phyloP scores from a whole-genome alignment of 1,140 invertebrate species.

The Calephelis virginiensis region DNA sequence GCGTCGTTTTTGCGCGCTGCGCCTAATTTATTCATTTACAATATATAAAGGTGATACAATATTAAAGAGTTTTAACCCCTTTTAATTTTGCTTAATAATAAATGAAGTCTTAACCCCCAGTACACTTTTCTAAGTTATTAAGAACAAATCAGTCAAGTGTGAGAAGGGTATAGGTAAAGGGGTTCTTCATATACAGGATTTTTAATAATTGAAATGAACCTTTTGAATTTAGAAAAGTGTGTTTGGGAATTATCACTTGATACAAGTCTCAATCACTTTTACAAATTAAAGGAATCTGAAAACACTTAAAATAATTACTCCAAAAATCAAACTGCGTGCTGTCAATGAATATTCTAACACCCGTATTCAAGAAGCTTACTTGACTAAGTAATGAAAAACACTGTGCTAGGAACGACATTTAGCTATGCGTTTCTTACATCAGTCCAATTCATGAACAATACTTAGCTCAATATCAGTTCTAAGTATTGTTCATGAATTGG shows the following conservation, averaged over 20 bases:
- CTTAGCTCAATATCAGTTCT: too few relatives aligned
- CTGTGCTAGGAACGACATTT: too few relatives aligned
- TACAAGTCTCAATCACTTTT: not conserved
- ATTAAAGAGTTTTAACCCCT: slow-evolving; percentile 24
- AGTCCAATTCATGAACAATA: too few relatives aligned
- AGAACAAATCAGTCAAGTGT: slow-evolving; percentile 28
- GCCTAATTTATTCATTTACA: too few relatives aligned
- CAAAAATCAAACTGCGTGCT: too few relatives aligned
- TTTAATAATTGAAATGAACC: slow-evolving; percentile 12
- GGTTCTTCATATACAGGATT: slow-evolving; percentile 18
- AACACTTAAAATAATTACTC: not conserved
- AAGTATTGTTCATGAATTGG: too few relatives aligned
- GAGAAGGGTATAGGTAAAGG: slow-evolving; percentile 20
- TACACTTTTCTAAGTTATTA: slow-evolving; percentile 34
- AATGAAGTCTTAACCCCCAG: slow-evolving; percentile 35
- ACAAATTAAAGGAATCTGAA: not conserved
- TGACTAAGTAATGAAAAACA: too few relatives aligned
- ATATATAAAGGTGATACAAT: not conserved
- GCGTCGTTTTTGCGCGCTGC: too few relatives aligned
- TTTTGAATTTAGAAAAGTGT: slow-evolving; percentile 14
- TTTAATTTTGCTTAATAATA: slow-evolving; percentile 39
- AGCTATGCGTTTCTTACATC: too few relatives aligned
- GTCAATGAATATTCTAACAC: too few relatives aligned
- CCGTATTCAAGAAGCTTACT: too few relatives aligned
- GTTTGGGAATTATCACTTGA: slow-evolving; percentile 10